Conservation (phyloP, 1,140 invertebrate species). For the Trachymyrmex cornetzi region DNA sequence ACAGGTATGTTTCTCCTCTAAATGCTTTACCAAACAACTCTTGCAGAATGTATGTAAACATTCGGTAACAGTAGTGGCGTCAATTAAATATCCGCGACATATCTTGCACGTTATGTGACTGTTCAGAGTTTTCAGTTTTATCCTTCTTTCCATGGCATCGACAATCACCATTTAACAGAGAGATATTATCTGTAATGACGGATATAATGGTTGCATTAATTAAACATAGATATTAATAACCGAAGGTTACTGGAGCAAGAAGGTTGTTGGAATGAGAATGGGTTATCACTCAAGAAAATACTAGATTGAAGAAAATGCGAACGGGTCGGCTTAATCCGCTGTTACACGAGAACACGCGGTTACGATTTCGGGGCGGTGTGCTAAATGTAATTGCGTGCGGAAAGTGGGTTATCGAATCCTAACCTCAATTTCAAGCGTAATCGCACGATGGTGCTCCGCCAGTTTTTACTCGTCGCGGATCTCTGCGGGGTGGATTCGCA, state of each 20-base stretch:
- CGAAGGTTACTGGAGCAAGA: background rate
- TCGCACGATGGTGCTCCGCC: slow-evolving; percentile 32
- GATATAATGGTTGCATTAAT: background rate
- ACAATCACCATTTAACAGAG: slow-evolving; percentile 84
- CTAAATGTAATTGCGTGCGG: background rate
- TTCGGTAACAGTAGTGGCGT: slow-evolving; percentile 98
- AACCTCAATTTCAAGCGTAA: slow-evolving; percentile 78
- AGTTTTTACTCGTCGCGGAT: slow-evolving; percentile 23
- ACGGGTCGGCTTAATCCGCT: no score
- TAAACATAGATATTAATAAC: background rate
- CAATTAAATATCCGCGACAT: slow-evolving; percentile 98
- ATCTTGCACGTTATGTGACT: slow-evolving; percentile 98
- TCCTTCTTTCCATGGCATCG: slow-evolving; percentile 93
- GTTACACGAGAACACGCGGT: background rate
- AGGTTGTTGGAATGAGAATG: background rate
- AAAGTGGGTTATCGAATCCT: slow-evolving; percentile 81
- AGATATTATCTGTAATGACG: slow-evolving; percentile 60
- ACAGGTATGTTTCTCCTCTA: slow-evolving; percentile 98
- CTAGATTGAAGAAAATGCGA: background rate
- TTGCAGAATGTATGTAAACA: slow-evolving; percentile 99
- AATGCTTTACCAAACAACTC: slow-evolving; percentile 98
- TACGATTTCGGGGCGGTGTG: background rate
- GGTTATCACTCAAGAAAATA: background rate
- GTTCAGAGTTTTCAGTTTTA: slow-evolving; percentile 96
- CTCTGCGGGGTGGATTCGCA: slow-evolving; percentile 22